Conservation (phyloP, 2,888 invertebrate species). For the Arrhopalites spinosus region DNA sequence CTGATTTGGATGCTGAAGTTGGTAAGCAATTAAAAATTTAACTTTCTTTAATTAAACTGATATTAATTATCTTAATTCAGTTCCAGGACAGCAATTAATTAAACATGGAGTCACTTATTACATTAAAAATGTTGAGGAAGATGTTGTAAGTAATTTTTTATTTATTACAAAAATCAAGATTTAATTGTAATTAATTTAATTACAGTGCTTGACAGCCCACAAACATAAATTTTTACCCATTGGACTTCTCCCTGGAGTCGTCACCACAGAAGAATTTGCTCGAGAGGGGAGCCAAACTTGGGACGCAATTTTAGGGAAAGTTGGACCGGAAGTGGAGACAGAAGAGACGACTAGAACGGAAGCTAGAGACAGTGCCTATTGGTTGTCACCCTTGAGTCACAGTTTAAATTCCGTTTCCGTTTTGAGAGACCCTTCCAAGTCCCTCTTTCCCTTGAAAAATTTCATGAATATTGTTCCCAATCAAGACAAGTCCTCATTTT, state of each 20-base stretch:
- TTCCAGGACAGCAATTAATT: no score
- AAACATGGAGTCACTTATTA: no score
- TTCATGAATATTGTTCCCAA: neutral
- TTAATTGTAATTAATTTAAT: neutral
- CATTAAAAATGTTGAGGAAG: no score
- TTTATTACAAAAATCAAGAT: no score
- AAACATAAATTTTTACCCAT: conserved; percentile 5
- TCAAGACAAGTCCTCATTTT: neutral
- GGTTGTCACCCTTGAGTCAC: neutral
- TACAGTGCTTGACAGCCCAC: conserved; percentile 18
- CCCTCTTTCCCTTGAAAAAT: neutral
- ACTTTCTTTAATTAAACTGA: no score
- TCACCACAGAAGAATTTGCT: conserved; percentile 18
- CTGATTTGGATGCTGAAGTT: no score
- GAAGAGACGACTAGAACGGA: neutral
- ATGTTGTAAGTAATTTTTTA: no score
- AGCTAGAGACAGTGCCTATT: neutral
- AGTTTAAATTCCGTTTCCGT: neutral
- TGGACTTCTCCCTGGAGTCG: conserved; percentile 10
- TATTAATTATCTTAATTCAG: no score
- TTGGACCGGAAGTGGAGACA: neutral
- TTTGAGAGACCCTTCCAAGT: neutral
- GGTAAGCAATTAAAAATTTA: no score
- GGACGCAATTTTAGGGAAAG: neutral
- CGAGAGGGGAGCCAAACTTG: conserved; percentile 12